Percentiles rank a stretch among this genome's conserved stretches.
Conservation (phyloP, 1,140 invertebrate species). For the Caligus rogercresseyi region DNA sequence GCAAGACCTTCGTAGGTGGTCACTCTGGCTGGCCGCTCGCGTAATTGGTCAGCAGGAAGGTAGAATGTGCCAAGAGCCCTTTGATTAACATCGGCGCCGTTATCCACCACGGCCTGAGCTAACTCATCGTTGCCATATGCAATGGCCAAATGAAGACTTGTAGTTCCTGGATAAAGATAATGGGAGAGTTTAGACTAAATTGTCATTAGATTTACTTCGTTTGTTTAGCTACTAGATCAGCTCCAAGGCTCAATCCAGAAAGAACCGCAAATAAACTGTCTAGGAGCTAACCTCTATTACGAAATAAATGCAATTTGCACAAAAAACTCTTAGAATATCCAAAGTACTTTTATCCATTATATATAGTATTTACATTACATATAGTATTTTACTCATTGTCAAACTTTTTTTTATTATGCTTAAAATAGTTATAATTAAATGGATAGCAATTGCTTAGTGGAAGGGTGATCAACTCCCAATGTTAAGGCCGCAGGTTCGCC, state of each 20-base stretch:
- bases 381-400: no score
- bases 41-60: constrained; percentile 72
- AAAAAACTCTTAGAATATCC: no score
- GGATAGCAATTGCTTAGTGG: constrained; percentile 6
- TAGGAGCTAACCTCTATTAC: no score
- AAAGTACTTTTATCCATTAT: no score
- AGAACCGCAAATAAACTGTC: no score
- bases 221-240: not conserved
- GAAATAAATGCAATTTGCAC: no score
- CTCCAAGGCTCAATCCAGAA: no score
- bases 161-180: constrained; percentile 44
- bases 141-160: constrained; percentile 83
- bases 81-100: constrained; percentile 74
- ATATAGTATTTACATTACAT: no score
- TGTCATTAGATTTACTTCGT: not conserved
- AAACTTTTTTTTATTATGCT: not conserved
- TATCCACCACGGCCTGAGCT: constrained; percentile 75
- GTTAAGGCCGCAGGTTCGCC: no score
- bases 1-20: constrained; percentile 89
- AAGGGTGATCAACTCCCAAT: no score
- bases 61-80: constrained; percentile 52
- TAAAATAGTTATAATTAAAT: not conserved
- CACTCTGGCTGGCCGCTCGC: constrained; percentile 44
- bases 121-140: constrained; percentile 88
- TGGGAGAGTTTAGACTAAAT: no score